Conservation (phyloP, 2,113 vertebrate species). For the Ptychochromis oligacanthus region DNA sequence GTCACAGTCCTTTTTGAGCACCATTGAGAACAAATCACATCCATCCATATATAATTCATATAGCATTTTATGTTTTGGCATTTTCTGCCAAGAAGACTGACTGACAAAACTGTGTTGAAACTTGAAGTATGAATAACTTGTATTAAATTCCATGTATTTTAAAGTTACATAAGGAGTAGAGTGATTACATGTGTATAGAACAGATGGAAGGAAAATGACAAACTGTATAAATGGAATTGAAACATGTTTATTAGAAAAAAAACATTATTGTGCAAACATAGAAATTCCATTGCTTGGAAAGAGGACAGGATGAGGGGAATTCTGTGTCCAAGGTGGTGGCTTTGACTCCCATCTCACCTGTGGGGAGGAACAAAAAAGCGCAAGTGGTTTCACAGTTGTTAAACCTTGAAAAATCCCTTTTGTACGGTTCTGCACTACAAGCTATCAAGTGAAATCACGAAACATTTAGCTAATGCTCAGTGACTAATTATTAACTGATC, state of each 20-base stretch:
- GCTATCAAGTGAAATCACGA: no score
- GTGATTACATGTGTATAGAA: background rate
- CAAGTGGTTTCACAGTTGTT: background rate
- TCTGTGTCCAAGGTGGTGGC: constrained; percentile 43
- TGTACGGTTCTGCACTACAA: background rate
- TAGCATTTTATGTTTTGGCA: background rate
- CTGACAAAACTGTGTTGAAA: background rate
- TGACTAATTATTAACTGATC: background rate
- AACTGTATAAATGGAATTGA: constrained; percentile 27
- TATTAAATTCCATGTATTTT: background rate
- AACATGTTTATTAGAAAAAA: constrained; percentile 67
- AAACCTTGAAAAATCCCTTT: background rate
- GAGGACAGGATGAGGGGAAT: constrained; percentile 31
- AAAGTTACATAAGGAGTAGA: background rate
- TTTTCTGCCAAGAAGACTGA: background rate
- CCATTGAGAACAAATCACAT: fast-evolving
- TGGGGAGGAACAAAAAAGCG: fast-evolving
- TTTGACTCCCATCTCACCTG: constrained; percentile 50
- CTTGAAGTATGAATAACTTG: background rate
- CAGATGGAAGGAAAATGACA: background rate
- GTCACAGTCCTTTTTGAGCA: constrained; percentile 1
- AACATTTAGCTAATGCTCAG: background rate
- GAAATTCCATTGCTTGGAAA: constrained; percentile 35
- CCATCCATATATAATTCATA: background rate
- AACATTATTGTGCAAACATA: constrained; percentile 54